phyloP scores from a whole-genome alignment of 2,113 vertebrate genomes.

The Lophotis ruficrista region DNA sequence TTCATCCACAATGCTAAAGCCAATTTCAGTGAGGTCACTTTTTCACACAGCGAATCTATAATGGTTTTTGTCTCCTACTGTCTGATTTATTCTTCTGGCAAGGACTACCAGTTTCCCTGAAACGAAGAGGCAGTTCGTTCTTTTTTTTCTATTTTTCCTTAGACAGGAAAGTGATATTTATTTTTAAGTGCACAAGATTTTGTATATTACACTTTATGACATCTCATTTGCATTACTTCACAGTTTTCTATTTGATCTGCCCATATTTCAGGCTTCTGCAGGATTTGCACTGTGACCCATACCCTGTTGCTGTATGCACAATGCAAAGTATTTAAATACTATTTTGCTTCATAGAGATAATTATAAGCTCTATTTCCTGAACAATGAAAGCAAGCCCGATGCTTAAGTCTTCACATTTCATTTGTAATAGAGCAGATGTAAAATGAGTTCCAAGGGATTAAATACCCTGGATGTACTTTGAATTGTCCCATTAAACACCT shows the following conservation, averaged over 20 bases:
- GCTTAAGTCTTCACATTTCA: conserved; percentile 10
- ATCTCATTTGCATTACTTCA: background rate
- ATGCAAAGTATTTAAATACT: conserved; percentile 46
- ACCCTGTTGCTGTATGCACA: conserved; percentile 16
- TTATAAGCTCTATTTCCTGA: conserved; percentile 64
- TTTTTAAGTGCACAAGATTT: background rate
- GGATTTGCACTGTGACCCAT: conserved; percentile 12
- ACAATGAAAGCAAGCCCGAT: conserved; percentile 46
- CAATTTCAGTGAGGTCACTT: conserved; percentile 61
- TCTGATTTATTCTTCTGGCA: conserved; percentile 69
- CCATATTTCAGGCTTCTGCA: background rate
- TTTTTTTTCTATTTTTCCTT: background rate
- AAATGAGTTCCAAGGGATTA: conserved; percentile 49
- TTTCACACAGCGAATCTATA: conserved; percentile 41
- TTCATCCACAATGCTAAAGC: conserved; percentile 57
- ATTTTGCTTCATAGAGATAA: conserved; percentile 43
- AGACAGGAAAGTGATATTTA: background rate
- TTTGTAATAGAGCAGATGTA: conserved; percentile 52
- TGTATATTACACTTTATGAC: background rate
- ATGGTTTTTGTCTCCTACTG: conserved; percentile 60
- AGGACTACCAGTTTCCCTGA: conserved; percentile 23
- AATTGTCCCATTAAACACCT: conserved; percentile 54
- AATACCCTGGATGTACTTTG: conserved; percentile 39
- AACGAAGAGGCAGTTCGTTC: background rate
- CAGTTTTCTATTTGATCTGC: conserved; percentile 8